Evolutionary conservation across 2,888 invertebrate genomes (phyloP), one percentile per base, ranked within the genome.

Genomic region (Ecdyonurus torrentis): DNA sequence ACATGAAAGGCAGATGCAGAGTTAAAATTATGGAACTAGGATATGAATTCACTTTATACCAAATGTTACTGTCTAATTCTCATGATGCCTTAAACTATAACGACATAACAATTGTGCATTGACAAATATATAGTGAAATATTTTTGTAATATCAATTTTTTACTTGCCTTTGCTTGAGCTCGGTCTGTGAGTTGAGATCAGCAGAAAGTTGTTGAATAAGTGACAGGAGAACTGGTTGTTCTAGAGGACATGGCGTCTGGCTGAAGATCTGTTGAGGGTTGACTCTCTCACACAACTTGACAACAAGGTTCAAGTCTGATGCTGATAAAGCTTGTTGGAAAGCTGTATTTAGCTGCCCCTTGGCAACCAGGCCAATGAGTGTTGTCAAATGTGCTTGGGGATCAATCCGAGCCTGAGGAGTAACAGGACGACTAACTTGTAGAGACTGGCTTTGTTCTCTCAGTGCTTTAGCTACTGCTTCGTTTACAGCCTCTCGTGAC

Each of bases 181-280:
- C 89, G 15, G 91, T 91, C 70, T 92, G 86, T 66, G 86, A 84
- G 66, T 82, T 81, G 77, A 97, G 83, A 72, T 96, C 95, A 0
- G 91, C 89, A 20, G 93, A 89, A 22, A 96, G 83, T 75, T 97
- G 97, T 72, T 97, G 95, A 69, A 98, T 89, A 25, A 98, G 82
- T 2, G 96, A 93, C 61, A 98, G 79, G 67, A 97, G 79, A 64
- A 95, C 92, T 69, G 89, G 90, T 74, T 95, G 95, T 68, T 87
- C 86, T 64, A 95, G 81, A 23, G 83, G 80, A 70, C 90, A 91
- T 2, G 81, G 78, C 19, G 83, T 81, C 59, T 70, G 70, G 60
- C 75, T 76, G 76, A 96, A 91, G 65, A 94, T 87, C 65, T 80
- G 80, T 63, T 82, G 80, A 1, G 90, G 88, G 71, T 91, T 88